Evolutionary conservation across 2,888 invertebrate species (phyloP).

Genomic region (Epinotia bilunana): DNA sequence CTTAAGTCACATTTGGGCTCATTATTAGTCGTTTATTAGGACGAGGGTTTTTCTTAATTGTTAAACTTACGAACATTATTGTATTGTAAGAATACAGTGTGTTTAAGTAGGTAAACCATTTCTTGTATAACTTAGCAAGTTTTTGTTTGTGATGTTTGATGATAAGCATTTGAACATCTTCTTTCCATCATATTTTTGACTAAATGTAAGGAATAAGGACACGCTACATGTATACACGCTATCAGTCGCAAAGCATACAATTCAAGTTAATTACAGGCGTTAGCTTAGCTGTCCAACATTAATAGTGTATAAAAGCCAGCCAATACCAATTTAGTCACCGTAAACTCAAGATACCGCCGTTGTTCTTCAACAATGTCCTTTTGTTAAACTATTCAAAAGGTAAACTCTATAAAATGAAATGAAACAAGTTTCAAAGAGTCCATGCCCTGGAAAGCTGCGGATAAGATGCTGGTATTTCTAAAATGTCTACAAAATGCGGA

Average conservation of each 20-base stretch:
- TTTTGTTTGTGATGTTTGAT: not conserved
- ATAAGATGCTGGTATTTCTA: conserved; percentile 25
- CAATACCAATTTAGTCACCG: not conserved
- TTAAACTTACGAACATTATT: conserved; percentile 1
- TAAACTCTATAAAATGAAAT: conserved; percentile 20
- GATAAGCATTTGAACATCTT: not conserved
- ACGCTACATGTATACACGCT: not conserved
- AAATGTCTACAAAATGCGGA: conserved; percentile 26
- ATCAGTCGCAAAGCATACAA: not conserved
- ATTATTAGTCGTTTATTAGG: conserved; percentile 28
- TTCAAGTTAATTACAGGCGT: not conserved
- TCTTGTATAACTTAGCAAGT: not conserved
- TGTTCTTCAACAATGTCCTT: conserved; percentile 7
- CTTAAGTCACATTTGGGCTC: conserved; percentile 26
- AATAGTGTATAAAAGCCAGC: not conserved
- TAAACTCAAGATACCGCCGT: not conserved
- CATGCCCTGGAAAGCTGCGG: conserved; percentile 8
- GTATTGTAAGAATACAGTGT: not conserved
- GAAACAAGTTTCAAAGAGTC: conserved; percentile 12
- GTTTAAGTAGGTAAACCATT: not conserved
- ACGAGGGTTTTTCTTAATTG: conserved; percentile 27
- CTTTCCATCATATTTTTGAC: not conserved
- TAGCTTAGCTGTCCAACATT: not conserved
- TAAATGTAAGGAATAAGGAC: not conserved
- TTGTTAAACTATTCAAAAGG: conserved; percentile 4